These are phyloP conservation scores for Pseudococcus jackbeardsleyi DNA, from an alignment of 2,888 invertebrate genomes.

Conservation along the genomic window DNA sequence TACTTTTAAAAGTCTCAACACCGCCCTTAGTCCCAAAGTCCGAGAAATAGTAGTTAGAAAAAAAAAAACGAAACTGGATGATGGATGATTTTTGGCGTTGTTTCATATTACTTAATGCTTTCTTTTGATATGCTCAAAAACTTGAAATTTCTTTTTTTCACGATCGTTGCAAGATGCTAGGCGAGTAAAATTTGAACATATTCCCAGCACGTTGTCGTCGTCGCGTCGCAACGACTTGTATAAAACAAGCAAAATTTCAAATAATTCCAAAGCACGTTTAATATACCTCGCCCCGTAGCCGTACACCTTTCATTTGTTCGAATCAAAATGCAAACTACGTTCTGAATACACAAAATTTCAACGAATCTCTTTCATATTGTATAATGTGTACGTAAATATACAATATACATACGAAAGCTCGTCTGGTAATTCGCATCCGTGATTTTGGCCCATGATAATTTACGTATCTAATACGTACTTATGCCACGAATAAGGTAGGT, in stretches of 20 bases:
- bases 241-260: slow-evolving; percentile 23
- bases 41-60: no score
- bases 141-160: no score
- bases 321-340: slow-evolving; percentile 17
- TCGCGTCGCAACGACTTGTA: background rate
- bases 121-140: no score
- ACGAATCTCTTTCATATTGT: background rate
- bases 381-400: background rate
- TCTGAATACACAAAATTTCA: slow-evolving; percentile 1
- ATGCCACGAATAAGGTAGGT: no score
- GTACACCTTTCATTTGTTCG: background rate
- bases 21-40: no score
- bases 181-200: background rate
- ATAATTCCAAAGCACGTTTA: slow-evolving; percentile 44
- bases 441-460: slow-evolving; percentile 6
- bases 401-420: background rate
- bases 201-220: background rate
- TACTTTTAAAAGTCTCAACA: no score
- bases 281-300: background rate
- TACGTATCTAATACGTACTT: background rate
- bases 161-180: background rate
- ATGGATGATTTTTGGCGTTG: no score
- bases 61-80: no score
- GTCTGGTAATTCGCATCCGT: slow-evolving; percentile 3
- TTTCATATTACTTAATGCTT: no score